Evolutionary conservation across 2,113 vertebrate species (phyloP).

Genomic region (Petrocephalus zakoni): DNA sequence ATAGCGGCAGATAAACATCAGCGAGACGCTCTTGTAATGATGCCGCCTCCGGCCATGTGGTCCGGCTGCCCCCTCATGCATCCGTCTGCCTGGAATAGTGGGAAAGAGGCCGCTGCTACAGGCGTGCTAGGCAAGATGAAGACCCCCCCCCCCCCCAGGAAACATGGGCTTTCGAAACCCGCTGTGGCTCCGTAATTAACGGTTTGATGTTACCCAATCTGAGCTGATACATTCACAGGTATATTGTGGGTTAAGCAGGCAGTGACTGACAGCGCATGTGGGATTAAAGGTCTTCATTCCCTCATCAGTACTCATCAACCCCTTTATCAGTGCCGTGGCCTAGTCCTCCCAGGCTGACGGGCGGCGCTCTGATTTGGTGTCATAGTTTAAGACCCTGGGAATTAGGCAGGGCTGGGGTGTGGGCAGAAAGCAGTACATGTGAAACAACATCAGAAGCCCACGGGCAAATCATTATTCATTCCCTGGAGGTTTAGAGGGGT

Average conservation of each 20-base stretch:
- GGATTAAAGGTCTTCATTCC: neutral
- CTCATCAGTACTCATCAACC: neutral
- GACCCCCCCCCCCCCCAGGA: neutral
- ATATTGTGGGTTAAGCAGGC: neutral
- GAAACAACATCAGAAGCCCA: neutral
- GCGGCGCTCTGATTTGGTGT: neutral
- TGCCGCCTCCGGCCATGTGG: neutral
- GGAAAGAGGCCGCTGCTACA: neutral
- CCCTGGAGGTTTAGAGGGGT: neutral
- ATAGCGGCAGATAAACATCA: conserved; percentile 5
- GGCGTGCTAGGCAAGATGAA: neutral
- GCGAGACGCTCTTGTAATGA: neutral
- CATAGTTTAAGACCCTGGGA: neutral
- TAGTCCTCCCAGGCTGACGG: neutral
- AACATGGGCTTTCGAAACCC: neutral
- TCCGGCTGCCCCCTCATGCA: neutral
- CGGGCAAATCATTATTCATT: neutral
- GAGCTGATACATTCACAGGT: neutral
- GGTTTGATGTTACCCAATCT: neutral
- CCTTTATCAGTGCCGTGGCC: neutral
- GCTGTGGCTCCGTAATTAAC: neutral
- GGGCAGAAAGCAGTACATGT: neutral
- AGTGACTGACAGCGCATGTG: neutral
- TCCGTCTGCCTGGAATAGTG: neutral
- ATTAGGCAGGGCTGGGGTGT: neutral